Percentiles rank a stretch among this genome's conserved stretches.
Conservation (phyloP, 2,888 invertebrate genomes). For the Harpagoxenus sublaevis region DNA sequence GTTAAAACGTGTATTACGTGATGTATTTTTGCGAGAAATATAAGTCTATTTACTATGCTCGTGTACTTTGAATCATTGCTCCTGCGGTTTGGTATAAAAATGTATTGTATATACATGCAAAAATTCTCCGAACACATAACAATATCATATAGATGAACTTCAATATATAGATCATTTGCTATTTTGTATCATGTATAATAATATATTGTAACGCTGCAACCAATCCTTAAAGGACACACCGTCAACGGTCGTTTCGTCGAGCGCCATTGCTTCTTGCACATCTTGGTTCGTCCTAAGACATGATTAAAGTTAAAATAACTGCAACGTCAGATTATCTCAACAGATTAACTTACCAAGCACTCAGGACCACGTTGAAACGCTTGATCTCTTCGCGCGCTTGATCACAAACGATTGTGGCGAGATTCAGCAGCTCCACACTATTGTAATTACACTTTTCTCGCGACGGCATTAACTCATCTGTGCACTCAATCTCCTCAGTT, state of each 20-base stretch:
- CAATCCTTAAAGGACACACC: slow-evolving; percentile 81
- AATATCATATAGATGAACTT: background rate
- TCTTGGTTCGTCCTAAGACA: slow-evolving; percentile 79
- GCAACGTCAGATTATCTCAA: background rate
- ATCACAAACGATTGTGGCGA: slow-evolving; percentile 67
- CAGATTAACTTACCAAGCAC: slow-evolving; percentile 70
- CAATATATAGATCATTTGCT: slow-evolving; percentile 29
- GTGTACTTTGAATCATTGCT: background rate
- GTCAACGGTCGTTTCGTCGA: slow-evolving; percentile 77
- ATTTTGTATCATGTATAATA: slow-evolving; percentile 79
- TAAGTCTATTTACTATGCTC: slow-evolving; percentile 66
- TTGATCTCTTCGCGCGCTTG: slow-evolving; percentile 74
- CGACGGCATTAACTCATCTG: slow-evolving; percentile 37
- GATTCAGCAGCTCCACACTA: slow-evolving; percentile 75
- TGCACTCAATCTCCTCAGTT: slow-evolving; percentile 46
- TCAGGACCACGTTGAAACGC: slow-evolving; percentile 75
- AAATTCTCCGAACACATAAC: background rate
- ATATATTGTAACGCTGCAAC: slow-evolving; percentile 78
- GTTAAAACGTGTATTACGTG: slow-evolving; percentile 66
- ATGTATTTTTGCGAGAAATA: slow-evolving; percentile 75
- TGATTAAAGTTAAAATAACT: background rate
- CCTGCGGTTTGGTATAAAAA: background rate
- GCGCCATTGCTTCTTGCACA: slow-evolving; percentile 75
- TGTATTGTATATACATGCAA: slow-evolving; percentile 13
- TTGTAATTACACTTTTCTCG: slow-evolving; percentile 62